phyloP scores from a whole-genome alignment of 2,797 vertebrate species.

The Poeciliopsis infans region DNA sequence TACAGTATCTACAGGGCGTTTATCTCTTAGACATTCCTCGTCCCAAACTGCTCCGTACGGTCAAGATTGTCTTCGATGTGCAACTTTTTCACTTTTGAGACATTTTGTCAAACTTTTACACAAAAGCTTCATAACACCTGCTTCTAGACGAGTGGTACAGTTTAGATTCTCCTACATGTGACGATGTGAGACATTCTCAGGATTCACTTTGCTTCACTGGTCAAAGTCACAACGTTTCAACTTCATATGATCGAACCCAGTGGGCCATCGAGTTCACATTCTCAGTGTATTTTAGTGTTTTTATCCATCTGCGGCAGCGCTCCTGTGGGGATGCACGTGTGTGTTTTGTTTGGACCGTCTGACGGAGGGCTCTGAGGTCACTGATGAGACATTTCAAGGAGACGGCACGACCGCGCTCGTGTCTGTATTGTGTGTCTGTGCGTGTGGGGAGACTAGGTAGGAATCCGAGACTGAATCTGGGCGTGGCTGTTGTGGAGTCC shows the following conservation, averaged over 20 bases:
- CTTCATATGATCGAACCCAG: slow-evolving; percentile 70
- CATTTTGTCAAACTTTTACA: slow-evolving; percentile 58
- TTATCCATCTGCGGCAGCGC: slow-evolving; percentile 26
- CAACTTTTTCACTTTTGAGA: slow-evolving; percentile 57
- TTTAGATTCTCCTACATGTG: slow-evolving; percentile 49
- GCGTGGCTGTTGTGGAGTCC: slow-evolving; percentile 67
- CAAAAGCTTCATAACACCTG: slow-evolving; percentile 70
- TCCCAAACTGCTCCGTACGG: slow-evolving; percentile 58
- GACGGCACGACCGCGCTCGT: slow-evolving; percentile 2
- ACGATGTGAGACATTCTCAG: slow-evolving; percentile 48
- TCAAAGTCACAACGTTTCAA: slow-evolving; percentile 54
- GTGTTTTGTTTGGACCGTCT: slow-evolving; percentile 40
- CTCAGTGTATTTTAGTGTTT: slow-evolving; percentile 15
- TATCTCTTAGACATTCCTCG: slow-evolving; percentile 61
- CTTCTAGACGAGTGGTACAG: slow-evolving; percentile 37
- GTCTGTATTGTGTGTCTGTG: slow-evolving; percentile 26
- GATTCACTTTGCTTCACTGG: slow-evolving; percentile 45
- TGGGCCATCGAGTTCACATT: slow-evolving; percentile 60
- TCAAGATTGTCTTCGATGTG: slow-evolving; percentile 72
- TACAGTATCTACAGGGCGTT: slow-evolving; percentile 83
- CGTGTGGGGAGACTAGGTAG: slow-evolving; percentile 16
- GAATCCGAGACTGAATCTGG: slow-evolving; percentile 76
- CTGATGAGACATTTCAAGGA: slow-evolving; percentile 43
- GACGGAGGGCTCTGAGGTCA: slow-evolving; percentile 51
- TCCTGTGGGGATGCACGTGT: slow-evolving; percentile 49